Evolutionary conservation across 1,140 invertebrate genomes (phyloP), one percentile per base, ranked within the genome.

Genomic region (Leptonema lineaticorne): DNA sequence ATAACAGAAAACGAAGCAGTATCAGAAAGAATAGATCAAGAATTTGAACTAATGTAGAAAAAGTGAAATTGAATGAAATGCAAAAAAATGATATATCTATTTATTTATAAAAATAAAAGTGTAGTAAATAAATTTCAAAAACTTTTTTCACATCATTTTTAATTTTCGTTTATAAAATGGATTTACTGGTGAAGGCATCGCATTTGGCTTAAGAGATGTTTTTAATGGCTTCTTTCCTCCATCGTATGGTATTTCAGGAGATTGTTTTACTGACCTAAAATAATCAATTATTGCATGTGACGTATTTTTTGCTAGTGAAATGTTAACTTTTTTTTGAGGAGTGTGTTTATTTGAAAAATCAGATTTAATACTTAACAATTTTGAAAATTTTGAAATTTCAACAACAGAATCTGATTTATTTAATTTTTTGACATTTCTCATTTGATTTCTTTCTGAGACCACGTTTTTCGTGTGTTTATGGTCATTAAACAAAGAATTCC

Each of bases 201-300:
- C 83, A 68, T 83, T 84, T 0, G 85, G 82, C 75, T 93, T 93
- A 0, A 93, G 75, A 26, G 90, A 85, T 14, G 90, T 87, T 69
- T 86, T 87, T 0, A 75, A 74, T 0, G 91, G 91, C 74, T 85
- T 86, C 37, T 85, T 87, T 63, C 79, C 83, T 3, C 88, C 85
- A 75, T 92, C 90, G 65, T 83, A 92, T 0, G 90, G 90, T 70
- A 91, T 85, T n/a, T 81, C 85, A 0, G 91, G 90, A 57, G 88
- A 91, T 67, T 85, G 82, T 66, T 83, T 80, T 2, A 93, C 77
- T 74, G 89, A 87, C 20, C 84, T 82, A 30, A 87, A 83, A 74
- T 92, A 92, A 67, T 92, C 90, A 1, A 86, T 83, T 0, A 87
- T 84, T 20, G 84, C 84, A 73, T 91, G 89, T 30, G 84, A 83